These are phyloP conservation scores for Acanthopleura granulata DNA, from an alignment of 2,888 invertebrate species.

Conservation along the genomic window DNA sequence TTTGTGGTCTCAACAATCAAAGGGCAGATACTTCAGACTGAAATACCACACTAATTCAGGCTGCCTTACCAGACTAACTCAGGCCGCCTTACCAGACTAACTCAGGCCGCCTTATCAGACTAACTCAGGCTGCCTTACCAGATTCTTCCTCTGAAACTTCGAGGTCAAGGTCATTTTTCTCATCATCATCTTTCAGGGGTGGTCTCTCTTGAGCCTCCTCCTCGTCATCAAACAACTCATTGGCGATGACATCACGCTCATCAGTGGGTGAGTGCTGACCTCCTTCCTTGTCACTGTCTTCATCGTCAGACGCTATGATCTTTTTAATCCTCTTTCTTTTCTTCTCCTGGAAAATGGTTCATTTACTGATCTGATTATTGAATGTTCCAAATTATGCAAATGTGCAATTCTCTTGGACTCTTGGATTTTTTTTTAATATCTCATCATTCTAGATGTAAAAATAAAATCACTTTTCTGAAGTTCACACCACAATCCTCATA, in stretches of 20 bases:
- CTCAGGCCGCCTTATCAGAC: too few relatives aligned
- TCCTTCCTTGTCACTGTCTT: conserved; percentile 65
- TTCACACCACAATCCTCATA: too few relatives aligned
- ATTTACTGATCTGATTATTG: neutral
- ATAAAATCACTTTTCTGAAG: too few relatives aligned
- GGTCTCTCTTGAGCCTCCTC: conserved; percentile 51
- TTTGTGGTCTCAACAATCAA: too few relatives aligned
- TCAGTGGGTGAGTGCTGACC: conserved; percentile 52
- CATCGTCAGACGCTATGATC: conserved; percentile 61
- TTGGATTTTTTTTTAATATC: too few relatives aligned
- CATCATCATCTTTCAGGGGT: conserved; percentile 39
- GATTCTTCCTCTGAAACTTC: conserved; percentile 74
- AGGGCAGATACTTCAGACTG: too few relatives aligned
- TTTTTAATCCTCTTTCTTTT: conserved; percentile 7
- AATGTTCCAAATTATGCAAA: neutral
- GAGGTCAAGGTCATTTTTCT: conserved; percentile 78
- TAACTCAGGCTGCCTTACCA: conserved; percentile 67
- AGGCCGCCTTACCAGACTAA: too few relatives aligned
- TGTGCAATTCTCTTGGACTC: neutral
- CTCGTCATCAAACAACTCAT: conserved; percentile 66
- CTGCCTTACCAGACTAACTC: too few relatives aligned
- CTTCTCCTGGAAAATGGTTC: neutral
- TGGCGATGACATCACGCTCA: conserved; percentile 61
- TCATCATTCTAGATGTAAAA: too few relatives aligned
- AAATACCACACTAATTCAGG: too few relatives aligned